Evolutionary conservation across 1,140 invertebrate species (phyloP).

Genomic region (Diorhabda carinulata): DNA sequence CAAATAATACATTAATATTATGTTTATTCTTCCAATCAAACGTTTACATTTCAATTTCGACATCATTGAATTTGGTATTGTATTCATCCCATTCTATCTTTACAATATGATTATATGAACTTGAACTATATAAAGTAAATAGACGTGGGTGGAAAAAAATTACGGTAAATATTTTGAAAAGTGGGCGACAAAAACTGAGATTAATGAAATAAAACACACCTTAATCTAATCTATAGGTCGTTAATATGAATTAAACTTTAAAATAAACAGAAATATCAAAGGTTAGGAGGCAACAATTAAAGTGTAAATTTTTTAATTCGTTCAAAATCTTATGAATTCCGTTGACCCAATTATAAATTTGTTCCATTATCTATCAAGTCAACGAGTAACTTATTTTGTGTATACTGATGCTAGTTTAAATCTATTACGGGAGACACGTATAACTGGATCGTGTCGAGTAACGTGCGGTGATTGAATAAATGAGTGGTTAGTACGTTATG

Average conservation of each 20-base stretch:
- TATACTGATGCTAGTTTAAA: too few species aligned
- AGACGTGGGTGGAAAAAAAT: background rate
- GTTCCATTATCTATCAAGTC: too few species aligned
- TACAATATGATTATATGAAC: conserved; percentile 1
- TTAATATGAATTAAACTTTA: background rate
- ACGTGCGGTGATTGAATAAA: too few species aligned
- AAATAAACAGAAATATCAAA: background rate
- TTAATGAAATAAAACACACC: background rate
- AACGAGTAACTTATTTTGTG: too few species aligned
- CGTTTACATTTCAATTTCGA: background rate
- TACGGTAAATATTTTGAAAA: background rate
- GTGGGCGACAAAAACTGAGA: background rate
- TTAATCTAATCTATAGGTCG: background rate
- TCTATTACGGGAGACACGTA: too few species aligned
- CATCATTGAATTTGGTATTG: background rate
- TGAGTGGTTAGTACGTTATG: too few species aligned
- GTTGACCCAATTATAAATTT: too few species aligned
- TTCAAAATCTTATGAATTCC: too few species aligned
- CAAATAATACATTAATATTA: too few species aligned
- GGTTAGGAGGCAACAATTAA: background rate
- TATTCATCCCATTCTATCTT: background rate
- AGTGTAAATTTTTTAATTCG: background rate
- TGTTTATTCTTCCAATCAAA: background rate
- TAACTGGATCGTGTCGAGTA: too few species aligned
- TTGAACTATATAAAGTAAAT: background rate